Evolutionary conservation across 2,113 vertebrate genomes (phyloP).

Genomic region (Ctenomys sociabilis): DNA sequence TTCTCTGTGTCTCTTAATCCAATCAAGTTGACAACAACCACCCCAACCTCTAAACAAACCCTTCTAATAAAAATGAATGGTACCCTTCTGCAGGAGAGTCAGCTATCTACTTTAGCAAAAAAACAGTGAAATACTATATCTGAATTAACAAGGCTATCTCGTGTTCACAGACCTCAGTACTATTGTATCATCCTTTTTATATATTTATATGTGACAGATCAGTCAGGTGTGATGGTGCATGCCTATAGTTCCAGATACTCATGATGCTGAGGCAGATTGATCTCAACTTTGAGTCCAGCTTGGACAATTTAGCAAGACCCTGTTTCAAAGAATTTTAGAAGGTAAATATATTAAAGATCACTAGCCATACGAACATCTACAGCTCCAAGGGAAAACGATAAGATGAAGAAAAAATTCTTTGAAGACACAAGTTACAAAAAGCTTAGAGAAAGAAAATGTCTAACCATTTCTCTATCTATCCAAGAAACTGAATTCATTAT

Average conservation of each 20-base stretch:
- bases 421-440: conserved; percentile 3
- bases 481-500: conserved; percentile 2
- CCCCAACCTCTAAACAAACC: not conserved
- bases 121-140: not conserved
- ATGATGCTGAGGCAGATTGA: not conserved
- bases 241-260: not conserved
- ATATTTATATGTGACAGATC: not conserved
- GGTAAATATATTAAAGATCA: not conserved
- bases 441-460: not conserved
- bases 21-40: not conserved
- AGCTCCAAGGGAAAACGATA: not conserved
- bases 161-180: not conserved
- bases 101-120: not conserved
- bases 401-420: not conserved
- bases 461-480: not conserved
- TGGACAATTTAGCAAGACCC: not conserved
- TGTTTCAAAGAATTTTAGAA: not conserved
- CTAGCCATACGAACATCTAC: not conserved
- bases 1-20: not conserved
- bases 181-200: not conserved
- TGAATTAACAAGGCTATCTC: not conserved
- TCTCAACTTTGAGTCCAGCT: not conserved
- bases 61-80: not conserved
- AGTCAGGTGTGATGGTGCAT: not conserved
- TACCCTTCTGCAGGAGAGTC: not conserved